These are phyloP conservation scores for Scleropages formosus DNA, from an alignment of 2,797 vertebrate genomes.

Conservation along the genomic window DNA sequence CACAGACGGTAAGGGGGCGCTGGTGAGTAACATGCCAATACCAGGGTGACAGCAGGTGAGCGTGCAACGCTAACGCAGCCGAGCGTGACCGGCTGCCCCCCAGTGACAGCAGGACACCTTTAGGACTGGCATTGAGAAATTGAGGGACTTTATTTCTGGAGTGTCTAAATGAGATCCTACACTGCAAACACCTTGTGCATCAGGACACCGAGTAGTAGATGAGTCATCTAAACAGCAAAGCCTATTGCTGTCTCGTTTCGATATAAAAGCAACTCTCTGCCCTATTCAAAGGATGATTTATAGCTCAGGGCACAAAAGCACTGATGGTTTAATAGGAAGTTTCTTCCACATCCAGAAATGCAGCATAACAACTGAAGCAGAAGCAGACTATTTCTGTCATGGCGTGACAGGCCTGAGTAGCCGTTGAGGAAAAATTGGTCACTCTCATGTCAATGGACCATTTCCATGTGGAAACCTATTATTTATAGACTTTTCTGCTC, in stretches of 20 bases:
- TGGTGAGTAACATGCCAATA: neutral
- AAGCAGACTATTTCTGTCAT: neutral
- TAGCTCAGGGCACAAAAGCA: neutral
- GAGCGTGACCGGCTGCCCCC: too few species aligned
- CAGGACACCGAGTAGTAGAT: neutral
- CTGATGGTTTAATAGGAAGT: slow-evolving; percentile 8
- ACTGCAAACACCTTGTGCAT: too few species aligned
- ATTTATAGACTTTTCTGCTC: too few species aligned
- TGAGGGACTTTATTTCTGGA: slow-evolving; percentile 4
- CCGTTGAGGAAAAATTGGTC: neutral
- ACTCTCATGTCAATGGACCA: neutral
- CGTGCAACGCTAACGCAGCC: neutral
- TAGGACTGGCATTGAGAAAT: neutral
- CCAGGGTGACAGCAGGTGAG: neutral
- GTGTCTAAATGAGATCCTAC: too few species aligned
- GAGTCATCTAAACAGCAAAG: neutral
- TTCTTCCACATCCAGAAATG: neutral
- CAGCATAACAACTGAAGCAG: neutral
- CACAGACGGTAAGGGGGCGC: slow-evolving; percentile 1
- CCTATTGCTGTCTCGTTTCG: neutral
- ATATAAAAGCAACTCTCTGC: neutral
- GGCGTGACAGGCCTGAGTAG: neutral
- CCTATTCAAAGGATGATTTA: neutral
- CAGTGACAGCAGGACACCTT: too few species aligned
- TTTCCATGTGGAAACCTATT: neutral